A percentile compares a stretch with the other conserved stretches of the same genome.
These are phyloP conservation scores for Heliconius aoede DNA, from an alignment of 2,888 invertebrate species.

Conservation along the genomic window DNA sequence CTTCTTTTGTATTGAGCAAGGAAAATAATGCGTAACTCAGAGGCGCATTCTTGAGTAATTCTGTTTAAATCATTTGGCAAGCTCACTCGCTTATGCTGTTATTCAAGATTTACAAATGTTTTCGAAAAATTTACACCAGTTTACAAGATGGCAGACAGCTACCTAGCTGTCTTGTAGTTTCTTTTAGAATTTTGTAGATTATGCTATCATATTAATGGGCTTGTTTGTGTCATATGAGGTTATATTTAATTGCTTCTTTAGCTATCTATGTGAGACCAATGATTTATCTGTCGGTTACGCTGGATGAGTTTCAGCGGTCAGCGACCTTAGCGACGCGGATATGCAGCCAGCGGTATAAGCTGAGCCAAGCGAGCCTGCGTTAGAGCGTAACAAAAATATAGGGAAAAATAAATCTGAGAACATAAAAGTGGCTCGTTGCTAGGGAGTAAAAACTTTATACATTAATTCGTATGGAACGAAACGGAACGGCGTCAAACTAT, in stretches of 20 bases:
- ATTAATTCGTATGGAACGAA: slow-evolving; percentile 67
- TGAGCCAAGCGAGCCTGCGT: slow-evolving; percentile 41
- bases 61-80: slow-evolving; percentile 54
- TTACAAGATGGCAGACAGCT: neutral
- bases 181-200: neutral
- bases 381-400: slow-evolving; percentile 55
- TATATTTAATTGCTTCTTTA: slow-evolving; percentile 24
- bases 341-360: slow-evolving; percentile 49
- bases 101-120: slow-evolving; percentile 12
- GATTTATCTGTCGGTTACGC: slow-evolving; percentile 65
- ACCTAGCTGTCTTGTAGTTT: neutral
- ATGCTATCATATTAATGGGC: neutral
- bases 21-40: slow-evolving; percentile 51
- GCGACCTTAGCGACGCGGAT: slow-evolving; percentile 71
- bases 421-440: slow-evolving; percentile 40
- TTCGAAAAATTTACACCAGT: neutral
- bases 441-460: slow-evolving; percentile 33
- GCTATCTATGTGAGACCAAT: slow-evolving; percentile 39
- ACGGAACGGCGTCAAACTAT: slow-evolving; percentile 56
- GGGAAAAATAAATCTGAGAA: slow-evolving; percentile 45
- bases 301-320: slow-evolving; percentile 75
- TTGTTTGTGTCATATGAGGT: neutral
- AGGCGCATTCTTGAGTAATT: slow-evolving; percentile 54
- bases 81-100: slow-evolving; percentile 11
- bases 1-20: slow-evolving; percentile 45